Percentiles rank a stretch among this genome's conserved stretches.
Conservation (phyloP, 2,113 vertebrate species). For the Nothobranchius furzeri region DNA sequence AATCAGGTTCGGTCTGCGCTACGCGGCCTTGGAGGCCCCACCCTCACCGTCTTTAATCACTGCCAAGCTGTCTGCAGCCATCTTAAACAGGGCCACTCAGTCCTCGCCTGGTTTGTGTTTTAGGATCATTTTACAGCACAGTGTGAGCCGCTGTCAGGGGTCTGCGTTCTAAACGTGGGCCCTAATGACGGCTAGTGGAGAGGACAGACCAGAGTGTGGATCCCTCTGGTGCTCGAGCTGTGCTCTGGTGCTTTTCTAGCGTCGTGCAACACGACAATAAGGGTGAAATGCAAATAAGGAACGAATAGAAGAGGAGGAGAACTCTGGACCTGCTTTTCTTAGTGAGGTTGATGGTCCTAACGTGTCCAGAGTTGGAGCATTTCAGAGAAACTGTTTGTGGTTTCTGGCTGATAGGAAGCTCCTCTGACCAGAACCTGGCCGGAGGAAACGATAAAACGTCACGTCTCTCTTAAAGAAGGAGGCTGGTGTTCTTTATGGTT, state of each 20-base stretch:
- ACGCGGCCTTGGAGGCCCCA: slow-evolving; percentile 40
- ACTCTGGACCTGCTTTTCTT: slow-evolving; percentile 35
- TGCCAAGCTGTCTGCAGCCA: slow-evolving; percentile 58
- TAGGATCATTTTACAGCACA: slow-evolving; percentile 39
- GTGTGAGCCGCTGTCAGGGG: slow-evolving; percentile 27
- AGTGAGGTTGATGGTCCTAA: neutral
- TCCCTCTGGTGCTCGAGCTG: slow-evolving; percentile 54
- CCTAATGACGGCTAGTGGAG: slow-evolving; percentile 36
- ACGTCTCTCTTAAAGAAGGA: slow-evolving; percentile 6
- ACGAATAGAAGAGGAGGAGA: neutral
- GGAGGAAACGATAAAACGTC: slow-evolving; percentile 2
- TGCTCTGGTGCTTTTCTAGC: slow-evolving; percentile 58
- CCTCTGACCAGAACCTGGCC: slow-evolving; percentile 17
- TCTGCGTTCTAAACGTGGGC: slow-evolving; percentile 31
- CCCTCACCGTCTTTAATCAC: slow-evolving; percentile 59
- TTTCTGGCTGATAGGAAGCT: slow-evolving; percentile 2
- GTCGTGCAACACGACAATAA: slow-evolving; percentile 14
- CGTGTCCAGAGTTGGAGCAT: neutral
- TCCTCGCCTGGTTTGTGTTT: slow-evolving; percentile 30
- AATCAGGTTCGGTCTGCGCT: slow-evolving; percentile 37
- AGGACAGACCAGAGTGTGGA: slow-evolving; percentile 32
- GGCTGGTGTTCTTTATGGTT: neutral
- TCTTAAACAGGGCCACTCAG: slow-evolving; percentile 37
- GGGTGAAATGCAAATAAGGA: slow-evolving; percentile 47
- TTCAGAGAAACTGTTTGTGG: slow-evolving; percentile 11